Percentiles rank a stretch among this genome's conserved stretches.
phyloP scores from a whole-genome alignment of 1,140 invertebrate species.

The Saccostrea glomerata region DNA sequence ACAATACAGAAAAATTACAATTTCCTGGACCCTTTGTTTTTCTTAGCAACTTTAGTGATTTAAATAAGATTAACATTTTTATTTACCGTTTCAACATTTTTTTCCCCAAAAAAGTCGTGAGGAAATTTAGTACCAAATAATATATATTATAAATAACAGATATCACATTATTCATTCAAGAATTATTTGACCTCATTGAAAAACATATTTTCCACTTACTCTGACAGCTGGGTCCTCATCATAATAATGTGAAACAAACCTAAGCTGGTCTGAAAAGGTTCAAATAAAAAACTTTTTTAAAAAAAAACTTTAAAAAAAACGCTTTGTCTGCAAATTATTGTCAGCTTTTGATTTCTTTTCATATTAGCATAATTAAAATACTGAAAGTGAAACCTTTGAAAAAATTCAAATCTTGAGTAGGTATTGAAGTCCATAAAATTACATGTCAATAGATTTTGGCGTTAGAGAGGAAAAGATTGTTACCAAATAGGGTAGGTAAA shows the following conservation, averaged over 20 bases:
- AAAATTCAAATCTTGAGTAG: too few relatives aligned
- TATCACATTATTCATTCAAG: neutral
- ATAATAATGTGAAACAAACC: constrained; percentile 59
- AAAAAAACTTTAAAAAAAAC: too few relatives aligned
- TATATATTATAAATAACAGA: neutral
- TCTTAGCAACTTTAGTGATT: too few relatives aligned
- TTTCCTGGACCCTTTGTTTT: too few relatives aligned
- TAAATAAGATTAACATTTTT: neutral
- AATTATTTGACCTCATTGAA: neutral
- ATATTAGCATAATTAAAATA: too few relatives aligned
- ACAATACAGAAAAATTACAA: too few relatives aligned
- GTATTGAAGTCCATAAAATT: too few relatives aligned
- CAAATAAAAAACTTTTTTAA: neutral
- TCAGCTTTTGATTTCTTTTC: too few relatives aligned
- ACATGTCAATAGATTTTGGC: too few relatives aligned
- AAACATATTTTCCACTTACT: neutral
- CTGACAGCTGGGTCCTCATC: constrained; percentile 50
- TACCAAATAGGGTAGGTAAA: neutral
- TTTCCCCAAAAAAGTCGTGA: neutral
- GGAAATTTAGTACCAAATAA: neutral
- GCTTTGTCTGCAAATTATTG: too few relatives aligned
- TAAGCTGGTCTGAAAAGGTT: constrained; percentile 51
- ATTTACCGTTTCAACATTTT: neutral
- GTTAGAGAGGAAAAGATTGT: too few relatives aligned
- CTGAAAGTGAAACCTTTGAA: too few relatives aligned